Conservation (phyloP, 2,888 invertebrate species). For the Chouioia cunea region DNA sequence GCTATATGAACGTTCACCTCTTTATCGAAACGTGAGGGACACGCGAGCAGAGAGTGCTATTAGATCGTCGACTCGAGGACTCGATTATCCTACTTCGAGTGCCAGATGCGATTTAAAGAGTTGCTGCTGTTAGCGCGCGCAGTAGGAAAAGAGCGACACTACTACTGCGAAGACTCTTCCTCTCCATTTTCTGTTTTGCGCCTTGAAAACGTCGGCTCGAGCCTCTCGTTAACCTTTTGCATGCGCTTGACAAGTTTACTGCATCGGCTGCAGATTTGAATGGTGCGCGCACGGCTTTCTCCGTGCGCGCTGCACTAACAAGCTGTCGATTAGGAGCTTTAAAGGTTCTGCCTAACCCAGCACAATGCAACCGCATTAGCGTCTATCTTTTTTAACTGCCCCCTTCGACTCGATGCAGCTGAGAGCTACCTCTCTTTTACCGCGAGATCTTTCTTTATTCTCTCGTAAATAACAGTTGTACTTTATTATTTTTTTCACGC, state of each 20-base stretch:
- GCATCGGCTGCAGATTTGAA: constrained; percentile 35
- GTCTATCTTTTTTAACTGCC: constrained; percentile 26
- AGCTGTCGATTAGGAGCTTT: constrained; percentile 46
- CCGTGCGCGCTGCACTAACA: constrained; percentile 29
- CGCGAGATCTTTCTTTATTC: neutral
- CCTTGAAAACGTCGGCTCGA: constrained; percentile 35
- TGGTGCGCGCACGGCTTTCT: constrained; percentile 14
- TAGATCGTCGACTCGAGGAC: constrained; percentile 13
- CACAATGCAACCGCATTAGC: constrained; percentile 34
- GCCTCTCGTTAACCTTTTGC: constrained; percentile 44
- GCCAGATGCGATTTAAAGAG: constrained; percentile 33
- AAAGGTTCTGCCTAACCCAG: constrained; percentile 12
- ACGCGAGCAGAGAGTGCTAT: neutral
- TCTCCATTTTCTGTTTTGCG: constrained; percentile 13
- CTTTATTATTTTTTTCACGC: neutral
- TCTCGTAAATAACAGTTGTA: constrained; percentile 10
- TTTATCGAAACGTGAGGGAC: constrained; percentile 29
- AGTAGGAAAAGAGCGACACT: constrained; percentile 33
- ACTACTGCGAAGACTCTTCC: neutral
- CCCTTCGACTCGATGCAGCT: neutral
- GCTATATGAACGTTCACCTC: neutral
- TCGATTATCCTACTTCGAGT: constrained; percentile 42
- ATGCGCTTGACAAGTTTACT: constrained; percentile 39
- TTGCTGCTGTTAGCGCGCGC: neutral
- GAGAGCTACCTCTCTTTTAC: neutral